Evolutionary conservation across 2,888 invertebrate genomes (phyloP).

Genomic region (Muschampia plurimacula): DNA sequence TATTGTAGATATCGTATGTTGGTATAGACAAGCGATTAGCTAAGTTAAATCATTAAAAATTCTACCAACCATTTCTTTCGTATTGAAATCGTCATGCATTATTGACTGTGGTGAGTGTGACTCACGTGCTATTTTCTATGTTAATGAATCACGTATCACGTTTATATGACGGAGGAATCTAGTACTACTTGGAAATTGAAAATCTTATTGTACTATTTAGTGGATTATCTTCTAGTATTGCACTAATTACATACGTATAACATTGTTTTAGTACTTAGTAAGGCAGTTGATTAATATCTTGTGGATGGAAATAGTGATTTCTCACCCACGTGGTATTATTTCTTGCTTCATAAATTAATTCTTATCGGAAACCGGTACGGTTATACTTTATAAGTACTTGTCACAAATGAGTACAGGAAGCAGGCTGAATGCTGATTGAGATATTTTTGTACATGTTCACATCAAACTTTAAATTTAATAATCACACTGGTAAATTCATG

Average conservation of each 20-base stretch:
- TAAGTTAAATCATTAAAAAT: background rate
- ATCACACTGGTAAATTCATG: too few species aligned
- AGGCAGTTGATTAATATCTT: too few species aligned
- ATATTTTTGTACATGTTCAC: background rate
- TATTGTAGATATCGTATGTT: too few species aligned
- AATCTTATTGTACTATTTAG: background rate
- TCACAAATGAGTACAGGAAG: background rate
- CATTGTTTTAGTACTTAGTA: background rate
- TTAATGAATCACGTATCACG: constrained; percentile 27
- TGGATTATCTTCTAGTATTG: background rate
- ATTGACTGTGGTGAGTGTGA: constrained; percentile 9
- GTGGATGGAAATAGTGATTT: background rate
- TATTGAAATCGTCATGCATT: constrained; percentile 18
- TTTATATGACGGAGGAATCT: background rate
- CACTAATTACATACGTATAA: background rate
- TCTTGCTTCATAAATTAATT: background rate
- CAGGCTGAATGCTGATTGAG: constrained; percentile 1
- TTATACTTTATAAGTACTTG: background rate
- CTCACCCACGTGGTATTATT: background rate
- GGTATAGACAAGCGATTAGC: too few species aligned
- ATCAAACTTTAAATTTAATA: too few species aligned
- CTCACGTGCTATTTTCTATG: constrained; percentile 10
- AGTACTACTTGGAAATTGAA: background rate
- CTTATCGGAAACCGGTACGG: constrained; percentile 17
- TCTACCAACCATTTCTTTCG: background rate